Evolutionary conservation across 2,797 vertebrate species (phyloP), one percentile per base, ranked within the genome.

Genomic region (Melanotaenia pygmaea): DNA sequence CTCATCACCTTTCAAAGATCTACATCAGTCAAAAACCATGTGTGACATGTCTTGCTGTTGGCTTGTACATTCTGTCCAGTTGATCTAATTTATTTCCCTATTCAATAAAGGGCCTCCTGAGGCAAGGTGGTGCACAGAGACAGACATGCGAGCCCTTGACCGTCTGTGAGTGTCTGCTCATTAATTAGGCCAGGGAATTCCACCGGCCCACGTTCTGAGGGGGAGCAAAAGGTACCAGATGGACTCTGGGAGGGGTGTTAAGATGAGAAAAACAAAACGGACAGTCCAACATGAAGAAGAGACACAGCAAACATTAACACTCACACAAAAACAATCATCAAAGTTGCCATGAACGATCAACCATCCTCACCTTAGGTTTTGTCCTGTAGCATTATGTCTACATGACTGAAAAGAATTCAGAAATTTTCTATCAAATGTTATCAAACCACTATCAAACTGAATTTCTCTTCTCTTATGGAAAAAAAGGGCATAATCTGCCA

Each of bases 121-220:
- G 90, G 91, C 81, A 83, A 77, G 76, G 77, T 68, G 77, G 88
- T 79, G 79, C 83, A 80, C 69, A 73, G 86, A 91, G 89, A 92
- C 90, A 94, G 92, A 93, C 92, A 87, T 82, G 79, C 80, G 90
- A 91, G 92, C 89, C 88, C 89, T 89, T 88, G 89, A 86, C 91
- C 90, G 93, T 94, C 93, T 94, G 94, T 91, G 92, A 90, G 89
- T 91, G 93, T 92, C 91, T 93, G 81, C 93, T 94, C 90, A 90
- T 92, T 95, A 95, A 95, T 95, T 95, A 95, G 94, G 92, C 93
- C 88, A 84, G 94, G 93, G 94, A 95, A 94, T 95, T 94, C 93
- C 89, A 91, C 79, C 81, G 89, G 92, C 92, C 91, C 90, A 67
- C 79, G 83, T 94, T 94, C 90, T 92, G 88, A 89, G 88, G 88